Evolutionary conservation across 2,113 vertebrate genomes (phyloP), one percentile per base, ranked within the genome.

Genomic region (Sarotherodon lohbergeri): DNA sequence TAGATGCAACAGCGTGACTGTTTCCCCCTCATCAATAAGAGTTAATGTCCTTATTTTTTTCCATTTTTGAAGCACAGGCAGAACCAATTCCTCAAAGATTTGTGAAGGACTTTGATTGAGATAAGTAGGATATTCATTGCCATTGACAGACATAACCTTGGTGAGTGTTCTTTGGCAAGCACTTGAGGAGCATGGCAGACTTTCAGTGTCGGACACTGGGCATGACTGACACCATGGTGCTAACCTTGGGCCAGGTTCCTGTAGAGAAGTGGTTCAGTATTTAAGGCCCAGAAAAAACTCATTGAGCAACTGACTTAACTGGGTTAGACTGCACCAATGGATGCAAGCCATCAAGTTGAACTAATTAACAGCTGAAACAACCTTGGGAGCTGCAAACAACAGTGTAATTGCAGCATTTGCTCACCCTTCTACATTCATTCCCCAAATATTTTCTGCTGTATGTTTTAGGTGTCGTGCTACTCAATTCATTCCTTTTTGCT

Each of bases 291-390:
- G 86, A 89, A 85, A 88, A 91, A 95, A 92, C 85, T 89, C 84
- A 83, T 81, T 85, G 89, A 92, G 88, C 89, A 80, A 82, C 91
- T 89, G 91, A 91, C 85, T 93, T 91, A 94, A 94, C 89, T 91
- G 93, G 92, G 91, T 94, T 94, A 91, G 88, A 93, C 86, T 87
- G 91, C 85, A 90, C 56, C 91, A 84, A 80, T 94, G 93, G 89
- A 90, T 73, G 57, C 29, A 16, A 93, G 89, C 93, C 94, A 91
- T 95, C 93, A 94, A 80, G 92, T 78, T 85, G 88, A 91, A 89
- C 93, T 95, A 92, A 95, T 95, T 94, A 95, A 87, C 91, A 89
- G 82, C 84, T 34, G 87, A 92, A 93, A 90, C 94, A 93, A 93
- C 93, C 95, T 95, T 95, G 92, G 95, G 90, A 94, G 89, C 87